Conservation (phyloP, 2,888 invertebrate genomes). For the Parapristionchus giblindavisi region DNA sequence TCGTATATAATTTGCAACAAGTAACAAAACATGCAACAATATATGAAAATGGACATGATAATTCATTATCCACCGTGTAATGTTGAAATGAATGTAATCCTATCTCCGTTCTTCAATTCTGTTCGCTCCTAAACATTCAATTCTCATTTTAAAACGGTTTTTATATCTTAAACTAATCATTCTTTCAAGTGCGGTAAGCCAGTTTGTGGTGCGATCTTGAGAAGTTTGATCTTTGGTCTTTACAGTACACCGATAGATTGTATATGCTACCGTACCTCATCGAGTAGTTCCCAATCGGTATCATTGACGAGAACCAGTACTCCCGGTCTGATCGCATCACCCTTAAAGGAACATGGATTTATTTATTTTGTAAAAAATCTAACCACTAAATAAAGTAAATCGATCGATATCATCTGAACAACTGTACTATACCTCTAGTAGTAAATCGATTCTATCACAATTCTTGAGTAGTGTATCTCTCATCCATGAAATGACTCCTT, state of each 20-base stretch:
- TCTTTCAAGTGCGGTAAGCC: no score
- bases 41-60: background rate
- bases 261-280: conserved; percentile 37
- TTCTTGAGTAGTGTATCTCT: conserved; percentile 46
- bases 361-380: no score
- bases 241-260: background rate
- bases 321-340: conserved; percentile 69
- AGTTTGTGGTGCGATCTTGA: background rate
- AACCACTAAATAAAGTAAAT: no score
- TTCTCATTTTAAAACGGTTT: no score
- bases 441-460: conserved; percentile 46
- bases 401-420: no score
- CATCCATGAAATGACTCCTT: conserved; percentile 47
- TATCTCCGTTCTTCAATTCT: conserved; percentile 49
- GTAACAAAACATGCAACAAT: background rate
- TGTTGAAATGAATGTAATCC: conserved; percentile 67
- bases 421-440: no score
- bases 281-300: conserved; percentile 90
- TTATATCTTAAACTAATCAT: background rate
- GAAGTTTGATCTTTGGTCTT: background rate
- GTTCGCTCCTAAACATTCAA: conserved; percentile 48
- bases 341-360: no score
- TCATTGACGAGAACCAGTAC: conserved; percentile 93
- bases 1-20: background rate
- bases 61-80: conserved; percentile 63